phyloP scores from a whole-genome alignment of 2,797 vertebrate species.

The Morelia viridis region DNA sequence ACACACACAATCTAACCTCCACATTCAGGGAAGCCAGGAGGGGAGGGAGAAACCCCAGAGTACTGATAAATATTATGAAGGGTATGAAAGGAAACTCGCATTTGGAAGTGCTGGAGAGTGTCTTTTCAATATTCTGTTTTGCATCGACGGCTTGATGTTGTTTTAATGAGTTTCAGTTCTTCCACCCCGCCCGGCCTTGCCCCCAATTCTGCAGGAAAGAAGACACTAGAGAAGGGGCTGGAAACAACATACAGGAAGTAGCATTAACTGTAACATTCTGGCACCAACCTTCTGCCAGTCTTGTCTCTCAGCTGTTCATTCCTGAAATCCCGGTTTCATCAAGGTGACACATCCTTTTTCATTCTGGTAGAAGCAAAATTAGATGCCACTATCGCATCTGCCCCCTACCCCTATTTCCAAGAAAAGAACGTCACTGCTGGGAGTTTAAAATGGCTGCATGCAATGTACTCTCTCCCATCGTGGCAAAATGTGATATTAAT shows the following conservation, averaged over 20 bases:
- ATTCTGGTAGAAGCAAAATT: slow-evolving; percentile 49
- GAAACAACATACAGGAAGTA: slow-evolving; percentile 44
- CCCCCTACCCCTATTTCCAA: slow-evolving; percentile 42
- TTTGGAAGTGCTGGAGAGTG: slow-evolving; percentile 50
- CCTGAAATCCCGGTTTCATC: slow-evolving; percentile 56
- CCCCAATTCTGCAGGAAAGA: slow-evolving; percentile 34
- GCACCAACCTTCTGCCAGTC: slow-evolving; percentile 42
- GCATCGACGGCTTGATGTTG: slow-evolving; percentile 50
- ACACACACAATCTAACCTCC: slow-evolving; percentile 61
- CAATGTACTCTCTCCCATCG: slow-evolving; percentile 48
- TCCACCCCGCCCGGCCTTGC: neutral
- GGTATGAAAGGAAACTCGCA: slow-evolving; percentile 56
- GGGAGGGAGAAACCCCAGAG: slow-evolving; percentile 38
- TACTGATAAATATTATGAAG: slow-evolving; percentile 65
- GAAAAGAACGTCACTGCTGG: slow-evolving; percentile 58
- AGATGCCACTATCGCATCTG: slow-evolving; percentile 17
- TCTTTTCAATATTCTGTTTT: slow-evolving; percentile 54
- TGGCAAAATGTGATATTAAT: slow-evolving; percentile 66
- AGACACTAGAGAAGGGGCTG: slow-evolving; percentile 19
- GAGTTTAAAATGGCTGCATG: slow-evolving; percentile 39
- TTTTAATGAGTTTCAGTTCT: slow-evolving; percentile 58
- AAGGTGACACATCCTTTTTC: slow-evolving; percentile 50
- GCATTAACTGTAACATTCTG: slow-evolving; percentile 39
- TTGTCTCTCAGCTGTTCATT: slow-evolving; percentile 53
- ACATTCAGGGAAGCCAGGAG: slow-evolving; percentile 32